phyloP scores from a whole-genome alignment of 2,113 vertebrate genomes.

The Neodon shergylaensis region DNA sequence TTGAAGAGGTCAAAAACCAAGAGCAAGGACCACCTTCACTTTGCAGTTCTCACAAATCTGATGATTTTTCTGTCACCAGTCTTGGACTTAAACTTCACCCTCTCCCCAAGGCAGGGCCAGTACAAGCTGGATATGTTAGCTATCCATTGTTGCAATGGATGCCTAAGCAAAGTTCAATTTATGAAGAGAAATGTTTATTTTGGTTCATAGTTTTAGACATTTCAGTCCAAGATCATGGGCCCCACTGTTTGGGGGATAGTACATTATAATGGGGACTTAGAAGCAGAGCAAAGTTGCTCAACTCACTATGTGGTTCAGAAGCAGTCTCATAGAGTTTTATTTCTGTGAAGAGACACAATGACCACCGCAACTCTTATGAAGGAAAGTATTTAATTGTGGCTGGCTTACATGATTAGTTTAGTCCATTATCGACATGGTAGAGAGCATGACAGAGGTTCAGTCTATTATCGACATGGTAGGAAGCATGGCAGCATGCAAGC shows the following conservation, averaged over 20 bases:
- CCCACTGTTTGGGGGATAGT: neutral
- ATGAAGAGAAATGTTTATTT: neutral
- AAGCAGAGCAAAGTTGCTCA: neutral
- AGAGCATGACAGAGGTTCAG: neutral
- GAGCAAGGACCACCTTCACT: constrained; percentile 13
- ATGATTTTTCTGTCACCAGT: neutral
- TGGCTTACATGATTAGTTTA: neutral
- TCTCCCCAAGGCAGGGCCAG: neutral
- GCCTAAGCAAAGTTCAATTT: neutral
- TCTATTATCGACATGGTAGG: neutral
- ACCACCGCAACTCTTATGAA: neutral
- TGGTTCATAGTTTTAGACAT: neutral
- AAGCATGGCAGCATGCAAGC: neutral
- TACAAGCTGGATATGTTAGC: neutral
- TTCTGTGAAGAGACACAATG: neutral
- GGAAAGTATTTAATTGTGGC: neutral
- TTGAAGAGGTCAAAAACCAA: neutral
- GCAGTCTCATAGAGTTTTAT: neutral
- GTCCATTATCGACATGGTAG: neutral
- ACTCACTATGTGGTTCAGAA: neutral
- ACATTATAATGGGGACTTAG: neutral
- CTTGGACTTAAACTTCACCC: neutral
- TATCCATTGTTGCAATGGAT: neutral
- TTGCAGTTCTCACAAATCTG: neutral
- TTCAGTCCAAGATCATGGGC: neutral